Evolutionary conservation across 2,113 vertebrate genomes (phyloP).

Genomic region (Ctenomys sociabilis): DNA sequence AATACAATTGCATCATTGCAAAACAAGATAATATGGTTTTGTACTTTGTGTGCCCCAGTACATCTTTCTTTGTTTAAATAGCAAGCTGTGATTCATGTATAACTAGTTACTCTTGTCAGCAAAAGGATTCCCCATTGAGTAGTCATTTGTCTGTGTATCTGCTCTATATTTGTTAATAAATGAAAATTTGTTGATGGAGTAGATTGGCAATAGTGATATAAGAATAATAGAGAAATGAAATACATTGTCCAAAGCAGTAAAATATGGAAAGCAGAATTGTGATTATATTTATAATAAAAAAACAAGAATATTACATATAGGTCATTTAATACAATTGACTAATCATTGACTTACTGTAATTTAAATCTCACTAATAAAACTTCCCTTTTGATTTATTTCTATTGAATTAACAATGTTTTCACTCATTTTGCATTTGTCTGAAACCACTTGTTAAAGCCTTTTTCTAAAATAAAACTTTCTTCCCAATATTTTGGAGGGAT

Average conservation of each 20-base stretch:
- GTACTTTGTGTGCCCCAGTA: background rate
- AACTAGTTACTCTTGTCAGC: conserved; percentile 60
- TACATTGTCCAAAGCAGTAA: conserved; percentile 39
- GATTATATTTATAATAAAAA: conserved; percentile 42
- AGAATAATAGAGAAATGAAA: conserved; percentile 55
- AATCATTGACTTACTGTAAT: conserved; percentile 41
- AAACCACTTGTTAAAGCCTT: conserved; percentile 23
- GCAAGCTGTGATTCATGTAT: conserved; percentile 59
- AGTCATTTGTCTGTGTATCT: conserved; percentile 47
- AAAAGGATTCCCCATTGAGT: conserved; percentile 45
- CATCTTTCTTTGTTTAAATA: conserved; percentile 41
- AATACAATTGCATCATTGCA: conserved; percentile 9
- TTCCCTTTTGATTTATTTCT: conserved; percentile 50
- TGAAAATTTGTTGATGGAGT: conserved; percentile 43
- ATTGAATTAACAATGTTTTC: conserved; percentile 61
- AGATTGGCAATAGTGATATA: conserved; percentile 10
- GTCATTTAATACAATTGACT: conserved; percentile 29
- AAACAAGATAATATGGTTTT: conserved; percentile 23
- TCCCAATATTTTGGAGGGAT: conserved; percentile 13
- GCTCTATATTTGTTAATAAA: conserved; percentile 53
- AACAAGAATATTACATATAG: conserved; percentile 39
- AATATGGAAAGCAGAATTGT: conserved; percentile 14
- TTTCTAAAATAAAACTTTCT: conserved; percentile 55
- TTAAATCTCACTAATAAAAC: conserved; percentile 31
- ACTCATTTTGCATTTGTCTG: conserved; percentile 17